phyloP scores from a whole-genome alignment of 2,113 vertebrate genomes.

The Eira barbara region DNA sequence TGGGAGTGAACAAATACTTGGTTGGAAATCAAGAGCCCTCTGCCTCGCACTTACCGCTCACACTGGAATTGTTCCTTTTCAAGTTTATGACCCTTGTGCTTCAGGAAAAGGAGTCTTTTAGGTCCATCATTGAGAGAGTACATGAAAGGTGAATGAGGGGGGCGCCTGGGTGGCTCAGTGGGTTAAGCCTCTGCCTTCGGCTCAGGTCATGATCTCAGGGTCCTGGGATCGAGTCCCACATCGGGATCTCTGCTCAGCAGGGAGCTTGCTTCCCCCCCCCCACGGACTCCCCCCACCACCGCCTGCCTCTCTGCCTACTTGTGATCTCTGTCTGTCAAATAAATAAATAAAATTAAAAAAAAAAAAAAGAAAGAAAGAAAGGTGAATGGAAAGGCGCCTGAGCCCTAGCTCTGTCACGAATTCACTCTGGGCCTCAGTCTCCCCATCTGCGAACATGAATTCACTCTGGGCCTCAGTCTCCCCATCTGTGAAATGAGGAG shows the following conservation, averaged over 20 bases:
- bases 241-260: no score
- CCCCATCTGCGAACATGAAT: not conserved
- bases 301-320: no score
- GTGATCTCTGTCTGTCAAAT: no score
- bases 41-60: not conserved
- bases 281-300: no score
- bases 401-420: not conserved
- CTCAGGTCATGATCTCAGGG: no score
- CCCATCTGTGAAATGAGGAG: not conserved
- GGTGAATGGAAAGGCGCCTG: not conserved
- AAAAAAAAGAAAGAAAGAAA: not conserved
- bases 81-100: not conserved
- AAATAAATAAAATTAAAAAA: no score
- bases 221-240: no score
- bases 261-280: no score
- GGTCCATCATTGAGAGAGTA: not conserved
- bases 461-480: not conserved
- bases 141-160: not conserved
- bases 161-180: no score
- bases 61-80: not conserved
- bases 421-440: not conserved
- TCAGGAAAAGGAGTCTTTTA: not conserved
- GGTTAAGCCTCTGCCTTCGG: no score
- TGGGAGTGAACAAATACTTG: not conserved
- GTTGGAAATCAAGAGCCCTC: not conserved